Percentiles rank a stretch among this genome's conserved stretches.
Conservation (phyloP, 2,888 invertebrate genomes). For the Caenorhabditis virilis region DNA sequence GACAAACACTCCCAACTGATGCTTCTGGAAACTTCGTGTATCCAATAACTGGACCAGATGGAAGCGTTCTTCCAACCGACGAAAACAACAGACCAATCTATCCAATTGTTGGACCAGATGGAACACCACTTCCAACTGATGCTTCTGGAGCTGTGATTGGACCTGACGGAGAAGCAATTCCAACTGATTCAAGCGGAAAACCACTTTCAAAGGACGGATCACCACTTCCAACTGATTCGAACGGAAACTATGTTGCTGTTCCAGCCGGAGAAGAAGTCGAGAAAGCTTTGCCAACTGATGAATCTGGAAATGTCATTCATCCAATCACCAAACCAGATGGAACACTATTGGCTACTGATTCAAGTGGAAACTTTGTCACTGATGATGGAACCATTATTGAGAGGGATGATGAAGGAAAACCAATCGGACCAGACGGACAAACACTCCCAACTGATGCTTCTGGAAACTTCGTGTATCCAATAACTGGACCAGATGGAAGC, state of each 20-base stretch:
- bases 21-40: constrained; percentile 31
- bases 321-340: constrained; percentile 43
- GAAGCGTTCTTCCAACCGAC: constrained; percentile 24
- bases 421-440: constrained; percentile 39
- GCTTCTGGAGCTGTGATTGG: constrained; percentile 29
- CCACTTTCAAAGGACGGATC: constrained; percentile 21
- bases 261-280: constrained; percentile 29
- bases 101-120: constrained; percentile 16
- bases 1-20: constrained; percentile 37
- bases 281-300: constrained; percentile 29
- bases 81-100: constrained; percentile 29
- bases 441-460: constrained; percentile 13
- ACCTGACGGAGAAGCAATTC: constrained; percentile 29
- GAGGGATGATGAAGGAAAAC: constrained; percentile 23
- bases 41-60: constrained; percentile 40
- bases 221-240: constrained; percentile 22
- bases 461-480: constrained; percentile 32
- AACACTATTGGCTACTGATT: constrained; percentile 20
- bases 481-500: constrained; percentile 26
- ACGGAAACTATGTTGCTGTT: constrained; percentile 19
- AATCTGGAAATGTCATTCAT: constrained; percentile 11
- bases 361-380: constrained; percentile 22
- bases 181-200: constrained; percentile 22
- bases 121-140: constrained; percentile 24
- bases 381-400: constrained; percentile 13